Conservation (phyloP, 2,113 vertebrate genomes). For the Neogale vison region DNA sequence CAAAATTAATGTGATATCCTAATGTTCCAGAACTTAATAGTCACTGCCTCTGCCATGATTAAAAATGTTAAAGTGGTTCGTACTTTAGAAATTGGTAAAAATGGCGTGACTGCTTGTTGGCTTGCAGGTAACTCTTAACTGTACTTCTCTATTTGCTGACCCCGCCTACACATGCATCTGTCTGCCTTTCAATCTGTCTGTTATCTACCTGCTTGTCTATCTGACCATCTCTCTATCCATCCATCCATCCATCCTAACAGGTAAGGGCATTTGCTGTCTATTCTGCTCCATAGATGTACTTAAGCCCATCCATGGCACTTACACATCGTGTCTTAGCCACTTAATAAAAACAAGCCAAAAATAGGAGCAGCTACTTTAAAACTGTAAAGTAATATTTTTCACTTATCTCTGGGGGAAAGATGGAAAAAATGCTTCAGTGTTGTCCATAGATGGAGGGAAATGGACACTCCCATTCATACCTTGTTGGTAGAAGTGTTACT, state of each 20-base stretch:
- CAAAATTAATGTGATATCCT: not conserved
- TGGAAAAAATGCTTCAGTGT: not conserved
- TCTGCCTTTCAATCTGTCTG: not conserved
- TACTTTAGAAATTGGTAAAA: constrained; percentile 20
- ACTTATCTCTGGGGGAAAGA: not conserved
- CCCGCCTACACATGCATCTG: not conserved
- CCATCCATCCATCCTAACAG: not conserved
- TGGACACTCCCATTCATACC: not conserved
- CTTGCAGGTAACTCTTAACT: not conserved
- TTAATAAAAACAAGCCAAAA: constrained; percentile 21
- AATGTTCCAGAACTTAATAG: not conserved
- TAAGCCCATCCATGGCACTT: not conserved
- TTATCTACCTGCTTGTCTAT: not conserved
- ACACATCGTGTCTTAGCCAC: not conserved
- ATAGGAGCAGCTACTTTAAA: not conserved
- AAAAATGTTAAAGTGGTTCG: not conserved
- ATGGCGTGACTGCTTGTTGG: not conserved
- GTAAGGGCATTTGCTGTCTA: not conserved
- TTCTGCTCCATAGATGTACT: not conserved
- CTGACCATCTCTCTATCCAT: not conserved
- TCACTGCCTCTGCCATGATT: not conserved
- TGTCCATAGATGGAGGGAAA: not conserved
- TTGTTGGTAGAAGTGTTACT: not conserved
- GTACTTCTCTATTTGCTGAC: not conserved
- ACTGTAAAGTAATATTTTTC: not conserved